Conservation (phyloP, 64 coral and sea anemone species). For the Dendrophyllia cribrosa region DNA sequence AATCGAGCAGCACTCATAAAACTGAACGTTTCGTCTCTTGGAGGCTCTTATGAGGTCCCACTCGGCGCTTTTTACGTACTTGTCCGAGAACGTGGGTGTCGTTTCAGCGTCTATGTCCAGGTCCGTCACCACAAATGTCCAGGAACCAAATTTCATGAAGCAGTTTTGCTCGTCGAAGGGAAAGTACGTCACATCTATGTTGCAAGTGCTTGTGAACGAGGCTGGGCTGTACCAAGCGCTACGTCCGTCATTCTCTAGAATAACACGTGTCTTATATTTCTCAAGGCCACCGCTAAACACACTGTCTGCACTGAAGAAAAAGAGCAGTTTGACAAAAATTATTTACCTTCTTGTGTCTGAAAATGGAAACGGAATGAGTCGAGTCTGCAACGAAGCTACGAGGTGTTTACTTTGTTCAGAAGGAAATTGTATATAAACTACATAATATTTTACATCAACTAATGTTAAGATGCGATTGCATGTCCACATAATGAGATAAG, state of each 20-base stretch:
- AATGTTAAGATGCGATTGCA: no score
- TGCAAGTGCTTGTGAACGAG: conserved; percentile 74
- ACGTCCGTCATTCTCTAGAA: conserved; percentile 52
- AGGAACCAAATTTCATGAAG: conserved; percentile 86
- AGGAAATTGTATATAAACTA: no score
- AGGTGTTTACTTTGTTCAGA: no score
- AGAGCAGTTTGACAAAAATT: no score
- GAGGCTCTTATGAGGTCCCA: conserved; percentile 68
- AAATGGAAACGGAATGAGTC: no score
- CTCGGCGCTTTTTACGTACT: conserved; percentile 79
- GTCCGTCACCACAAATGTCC: conserved; percentile 66
- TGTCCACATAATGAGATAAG: no score
- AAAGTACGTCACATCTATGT: conserved; percentile 82
- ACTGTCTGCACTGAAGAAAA: conserved; percentile 65
- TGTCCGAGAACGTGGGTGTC: conserved; percentile 51
- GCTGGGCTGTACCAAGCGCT: conserved; percentile 83
- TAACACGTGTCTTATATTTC: conserved; percentile 87
- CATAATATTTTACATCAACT: no score
- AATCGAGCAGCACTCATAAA: conserved; percentile 54
- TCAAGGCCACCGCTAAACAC: conserved; percentile 80
- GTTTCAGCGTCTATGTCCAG: conserved; percentile 57
- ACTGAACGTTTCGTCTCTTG: conserved; percentile 46
- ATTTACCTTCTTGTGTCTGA: no score
- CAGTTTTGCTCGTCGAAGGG: conserved; percentile 84
- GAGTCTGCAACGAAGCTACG: no score